phyloP scores from a whole-genome alignment of 2,113 vertebrate species.

The Chascanopsetta lugubris region DNA sequence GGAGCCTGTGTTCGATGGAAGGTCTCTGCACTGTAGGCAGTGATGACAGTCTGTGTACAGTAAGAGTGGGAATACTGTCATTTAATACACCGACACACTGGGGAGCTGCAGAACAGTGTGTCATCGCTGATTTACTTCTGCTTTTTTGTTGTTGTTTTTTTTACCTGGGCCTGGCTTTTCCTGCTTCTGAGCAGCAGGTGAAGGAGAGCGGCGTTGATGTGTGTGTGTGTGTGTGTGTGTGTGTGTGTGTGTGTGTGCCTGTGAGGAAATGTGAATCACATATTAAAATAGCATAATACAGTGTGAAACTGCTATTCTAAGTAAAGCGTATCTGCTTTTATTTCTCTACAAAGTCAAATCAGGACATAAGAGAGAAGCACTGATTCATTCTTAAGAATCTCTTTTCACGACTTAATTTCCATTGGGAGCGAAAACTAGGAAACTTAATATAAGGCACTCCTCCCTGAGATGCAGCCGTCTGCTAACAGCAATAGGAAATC shows the following conservation, averaged over 20 bases:
- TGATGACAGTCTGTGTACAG: conserved; percentile 68
- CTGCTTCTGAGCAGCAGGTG: conserved; percentile 54
- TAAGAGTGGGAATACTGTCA: conserved; percentile 68
- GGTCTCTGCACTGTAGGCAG: conserved; percentile 57
- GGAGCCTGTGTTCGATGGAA: conserved; percentile 49
- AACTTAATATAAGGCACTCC: conserved; percentile 38
- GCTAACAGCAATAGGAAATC: conserved; percentile 33
- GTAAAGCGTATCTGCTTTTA: background rate
- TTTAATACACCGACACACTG: conserved; percentile 65
- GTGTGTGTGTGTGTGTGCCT: background rate
- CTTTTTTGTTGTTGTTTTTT: conserved; percentile 21
- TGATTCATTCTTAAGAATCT: conserved; percentile 11
- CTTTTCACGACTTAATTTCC: conserved; percentile 44
- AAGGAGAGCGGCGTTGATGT: conserved; percentile 33
- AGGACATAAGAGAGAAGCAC: background rate
- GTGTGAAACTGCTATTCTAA: conserved; percentile 37
- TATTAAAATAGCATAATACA: conserved; percentile 6
- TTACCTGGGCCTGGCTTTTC: conserved; percentile 61
- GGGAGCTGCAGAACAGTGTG: conserved; percentile 63
- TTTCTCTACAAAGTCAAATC: conserved; percentile 16
- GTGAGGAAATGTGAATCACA: background rate
- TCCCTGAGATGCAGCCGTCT: conserved; percentile 28
- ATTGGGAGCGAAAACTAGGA: conserved; percentile 28
- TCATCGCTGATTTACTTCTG: conserved; percentile 61
- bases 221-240: background rate